A percentile compares a stretch with the other conserved stretches of the same genome.
Evolutionary conservation across 30 jellyfish, hydroid and myxozoan species (phyloP).

Genomic region (Clytia hemisphaerica): DNA sequence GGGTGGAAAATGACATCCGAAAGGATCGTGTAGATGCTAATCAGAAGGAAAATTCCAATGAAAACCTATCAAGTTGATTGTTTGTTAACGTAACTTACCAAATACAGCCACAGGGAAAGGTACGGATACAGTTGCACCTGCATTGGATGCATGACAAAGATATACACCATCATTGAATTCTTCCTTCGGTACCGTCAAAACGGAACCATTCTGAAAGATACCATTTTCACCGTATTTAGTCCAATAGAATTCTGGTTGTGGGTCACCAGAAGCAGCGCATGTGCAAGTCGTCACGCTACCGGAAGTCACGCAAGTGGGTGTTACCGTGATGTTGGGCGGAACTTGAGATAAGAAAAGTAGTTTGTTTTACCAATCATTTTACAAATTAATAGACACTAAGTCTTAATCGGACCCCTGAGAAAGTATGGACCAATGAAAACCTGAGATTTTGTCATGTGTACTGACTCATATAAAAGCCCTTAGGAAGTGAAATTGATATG

Average conservation of each 20-base stretch:
- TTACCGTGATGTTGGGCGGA: conserved; percentile 1
- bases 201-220: neutral
- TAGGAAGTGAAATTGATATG: too few relatives aligned
- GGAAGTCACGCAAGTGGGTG: neutral
- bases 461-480: too few relatives aligned
- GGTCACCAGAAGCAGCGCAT: conserved; percentile 10
- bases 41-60: too few relatives aligned
- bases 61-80: too few relatives aligned
- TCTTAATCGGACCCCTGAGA: too few relatives aligned
- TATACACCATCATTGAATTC: neutral
- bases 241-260: conserved; percentile 5
- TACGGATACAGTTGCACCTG: neutral
- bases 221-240: neutral
- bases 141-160: conserved; percentile 8
- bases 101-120: neutral
- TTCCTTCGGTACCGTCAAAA: neutral
- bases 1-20: too few relatives aligned
- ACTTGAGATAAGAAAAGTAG: neutral
- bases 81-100: neutral
- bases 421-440: too few relatives aligned
- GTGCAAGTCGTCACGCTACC: neutral
- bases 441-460: too few relatives aligned
- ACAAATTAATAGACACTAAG: too few relatives aligned
- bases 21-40: too few relatives aligned
- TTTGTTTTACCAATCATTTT: too few relatives aligned